phyloP scores from a whole-genome alignment of 2,113 vertebrate species.

The Halichoeres trimaculatus region DNA sequence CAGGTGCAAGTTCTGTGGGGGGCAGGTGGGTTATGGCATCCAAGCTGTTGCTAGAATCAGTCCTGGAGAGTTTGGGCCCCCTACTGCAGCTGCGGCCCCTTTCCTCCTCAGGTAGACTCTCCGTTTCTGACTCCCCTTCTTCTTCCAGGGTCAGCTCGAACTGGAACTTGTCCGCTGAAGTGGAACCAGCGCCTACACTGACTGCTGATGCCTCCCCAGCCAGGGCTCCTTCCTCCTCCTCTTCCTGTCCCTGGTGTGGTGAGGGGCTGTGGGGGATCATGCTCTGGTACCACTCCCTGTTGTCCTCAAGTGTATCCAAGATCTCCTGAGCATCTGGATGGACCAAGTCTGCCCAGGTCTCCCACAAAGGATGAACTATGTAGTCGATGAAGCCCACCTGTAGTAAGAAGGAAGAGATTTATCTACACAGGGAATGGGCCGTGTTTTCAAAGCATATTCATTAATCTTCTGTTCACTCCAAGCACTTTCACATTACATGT shows the following conservation, averaged over 20 bases:
- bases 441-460: too few species aligned
- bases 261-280: slow-evolving; percentile 91
- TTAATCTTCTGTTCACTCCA: too few species aligned
- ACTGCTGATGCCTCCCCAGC: slow-evolving; percentile 65
- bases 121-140: slow-evolving; percentile 82
- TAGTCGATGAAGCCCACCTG: slow-evolving; percentile 96
- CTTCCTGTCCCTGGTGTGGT: slow-evolving; percentile 53
- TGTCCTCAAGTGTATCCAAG: slow-evolving; percentile 93
- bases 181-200: slow-evolving; percentile 26
- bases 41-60: slow-evolving; percentile 42
- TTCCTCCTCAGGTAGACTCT: slow-evolving; percentile 82
- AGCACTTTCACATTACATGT: too few species aligned
- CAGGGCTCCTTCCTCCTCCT: slow-evolving; percentile 16
- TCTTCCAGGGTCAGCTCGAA: slow-evolving; percentile 88
- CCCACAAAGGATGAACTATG: slow-evolving; percentile 94
- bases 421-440: background rate
- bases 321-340: slow-evolving; percentile 94
- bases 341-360: slow-evolving; percentile 93
- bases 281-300: slow-evolving; percentile 95
- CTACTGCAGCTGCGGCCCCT: slow-evolving; percentile 59
- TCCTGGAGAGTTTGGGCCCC: slow-evolving; percentile 41
- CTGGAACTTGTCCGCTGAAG: slow-evolving; percentile 85
- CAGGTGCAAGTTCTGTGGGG: slow-evolving; percentile 39
- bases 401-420: background rate
- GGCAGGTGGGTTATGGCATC: slow-evolving; percentile 37